phyloP scores from a whole-genome alignment of 1,140 invertebrate genomes.

The Drosophila fuyamai region DNA sequence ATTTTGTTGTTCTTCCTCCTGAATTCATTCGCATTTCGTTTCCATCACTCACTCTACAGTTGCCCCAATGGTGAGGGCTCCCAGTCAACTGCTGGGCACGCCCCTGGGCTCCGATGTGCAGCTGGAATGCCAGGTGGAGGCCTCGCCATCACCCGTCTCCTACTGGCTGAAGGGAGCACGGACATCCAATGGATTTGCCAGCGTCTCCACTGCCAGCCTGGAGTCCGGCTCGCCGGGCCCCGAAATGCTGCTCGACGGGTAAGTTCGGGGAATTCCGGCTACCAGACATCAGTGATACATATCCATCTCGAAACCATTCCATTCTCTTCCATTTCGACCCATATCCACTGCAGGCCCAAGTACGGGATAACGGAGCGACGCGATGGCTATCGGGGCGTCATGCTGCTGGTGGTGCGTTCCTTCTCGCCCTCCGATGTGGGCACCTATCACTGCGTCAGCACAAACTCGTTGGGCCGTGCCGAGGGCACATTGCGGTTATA shows the following conservation, averaged over 20 bases:
- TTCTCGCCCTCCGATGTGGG: slow-evolving; percentile 93
- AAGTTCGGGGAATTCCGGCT: slow-evolving; percentile 73
- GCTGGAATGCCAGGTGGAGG: slow-evolving; percentile 93
- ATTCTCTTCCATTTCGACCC: not conserved
- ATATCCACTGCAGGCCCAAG: slow-evolving; percentile 88
- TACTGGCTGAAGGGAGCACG: slow-evolving; percentile 92
- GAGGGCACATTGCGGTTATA: slow-evolving; percentile 94
- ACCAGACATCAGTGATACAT: slow-evolving; percentile 25
- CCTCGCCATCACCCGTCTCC: slow-evolving; percentile 93
- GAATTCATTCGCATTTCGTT: slow-evolving; percentile 10
- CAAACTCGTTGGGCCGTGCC: slow-evolving; percentile 94
- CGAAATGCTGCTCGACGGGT: slow-evolving; percentile 93
- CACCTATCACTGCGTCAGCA: slow-evolving; percentile 95
- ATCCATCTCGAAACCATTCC: slow-evolving; percentile 16
- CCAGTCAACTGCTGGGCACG: slow-evolving; percentile 92
- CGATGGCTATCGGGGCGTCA: slow-evolving; percentile 92
- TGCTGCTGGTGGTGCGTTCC: slow-evolving; percentile 92
- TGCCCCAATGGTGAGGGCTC: slow-evolving; percentile 92
- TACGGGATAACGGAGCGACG: slow-evolving; percentile 92
- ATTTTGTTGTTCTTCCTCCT: not conserved
- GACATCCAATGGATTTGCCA: slow-evolving; percentile 69
- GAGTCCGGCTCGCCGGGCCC: slow-evolving; percentile 82
- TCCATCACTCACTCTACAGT: slow-evolving; percentile 86
- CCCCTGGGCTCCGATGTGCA: slow-evolving; percentile 92
- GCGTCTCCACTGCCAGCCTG: slow-evolving; percentile 71